Percentiles rank a stretch among this genome's conserved stretches.
Conservation (phyloP, 2,888 invertebrate species). For the Drosophila limbata region DNA sequence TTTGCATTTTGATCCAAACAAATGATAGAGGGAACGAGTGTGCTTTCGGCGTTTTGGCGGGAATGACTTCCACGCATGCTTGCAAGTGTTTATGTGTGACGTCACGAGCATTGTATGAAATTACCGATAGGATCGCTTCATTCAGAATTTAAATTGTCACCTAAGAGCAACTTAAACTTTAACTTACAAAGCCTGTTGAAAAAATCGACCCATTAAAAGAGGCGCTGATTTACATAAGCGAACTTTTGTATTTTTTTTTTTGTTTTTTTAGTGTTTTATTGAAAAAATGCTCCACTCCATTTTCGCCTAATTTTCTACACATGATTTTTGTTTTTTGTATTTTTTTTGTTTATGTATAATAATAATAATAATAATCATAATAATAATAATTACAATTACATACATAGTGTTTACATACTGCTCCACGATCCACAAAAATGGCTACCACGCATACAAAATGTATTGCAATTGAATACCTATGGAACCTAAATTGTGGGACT, state of each 20-base stretch:
- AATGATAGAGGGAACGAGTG: not conserved
- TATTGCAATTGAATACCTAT: slow-evolving; percentile 78
- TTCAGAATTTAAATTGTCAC: not conserved
- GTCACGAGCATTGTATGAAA: not conserved
- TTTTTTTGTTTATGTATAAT: slow-evolving; percentile 42
- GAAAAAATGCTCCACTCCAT: slow-evolving; percentile 80
- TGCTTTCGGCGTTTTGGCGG: not conserved
- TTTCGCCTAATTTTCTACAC: slow-evolving; percentile 79
- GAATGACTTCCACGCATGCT: not conserved
- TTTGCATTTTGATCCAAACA: too few species aligned
- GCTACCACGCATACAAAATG: slow-evolving; percentile 77
- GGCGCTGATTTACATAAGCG: slow-evolving; percentile 44
- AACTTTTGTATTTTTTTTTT: slow-evolving; percentile 38
- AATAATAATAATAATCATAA: slow-evolving; percentile 59
- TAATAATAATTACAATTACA: slow-evolving; percentile 77
- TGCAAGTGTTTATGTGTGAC: not conserved
- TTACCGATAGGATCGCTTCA: not conserved
- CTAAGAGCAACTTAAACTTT: too few species aligned
- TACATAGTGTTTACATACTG: slow-evolving; percentile 72
- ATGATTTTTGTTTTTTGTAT: slow-evolving; percentile 57
- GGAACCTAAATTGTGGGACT: slow-evolving; percentile 66
- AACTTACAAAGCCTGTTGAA: too few species aligned
- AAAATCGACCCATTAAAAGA: not conserved
- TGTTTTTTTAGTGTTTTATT: slow-evolving; percentile 74
- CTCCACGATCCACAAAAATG: slow-evolving; percentile 74